These are phyloP conservation scores for Gastrophryne carolinensis DNA, from an alignment of 2,797 vertebrate genomes.

Conservation along the genomic window DNA sequence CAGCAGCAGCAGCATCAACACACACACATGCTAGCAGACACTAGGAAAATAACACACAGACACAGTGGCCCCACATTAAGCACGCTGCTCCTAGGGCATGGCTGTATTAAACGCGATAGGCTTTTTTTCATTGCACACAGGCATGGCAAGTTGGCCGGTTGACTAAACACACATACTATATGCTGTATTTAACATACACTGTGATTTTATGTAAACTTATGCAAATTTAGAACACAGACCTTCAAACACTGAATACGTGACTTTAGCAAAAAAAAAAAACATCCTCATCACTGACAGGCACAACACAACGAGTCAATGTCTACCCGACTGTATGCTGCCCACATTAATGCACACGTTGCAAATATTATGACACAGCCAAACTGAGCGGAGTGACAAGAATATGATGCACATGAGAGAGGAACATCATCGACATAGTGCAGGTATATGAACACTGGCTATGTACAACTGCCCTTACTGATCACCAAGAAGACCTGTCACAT, in stretches of 20 bases:
- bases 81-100: neutral
- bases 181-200: neutral
- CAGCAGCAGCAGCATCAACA: slow-evolving; percentile 1
- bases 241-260: neutral
- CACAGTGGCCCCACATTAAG: neutral
- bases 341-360: slow-evolving; percentile 17
- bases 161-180: neutral
- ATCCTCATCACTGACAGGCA: neutral
- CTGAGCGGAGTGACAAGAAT: slow-evolving; percentile 13
- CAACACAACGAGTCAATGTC: neutral
- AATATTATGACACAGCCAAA: slow-evolving; percentile 20
- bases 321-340: neutral
- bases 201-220: slow-evolving; percentile 9
- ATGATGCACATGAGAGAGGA: too few relatives aligned
- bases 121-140: neutral
- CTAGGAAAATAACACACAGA: neutral
- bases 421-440: neutral
- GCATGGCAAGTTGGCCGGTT: neutral
- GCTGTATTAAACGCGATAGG: neutral
- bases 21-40: slow-evolving; percentile 23
- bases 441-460: neutral
- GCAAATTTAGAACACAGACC: neutral
- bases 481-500: neutral
- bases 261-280: neutral
- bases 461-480: neutral